Percentiles rank a stretch among this genome's conserved stretches.
These are phyloP conservation scores for Matsumyia berberina DNA, from an alignment of 2,888 invertebrate genomes.

Conservation along the genomic window DNA sequence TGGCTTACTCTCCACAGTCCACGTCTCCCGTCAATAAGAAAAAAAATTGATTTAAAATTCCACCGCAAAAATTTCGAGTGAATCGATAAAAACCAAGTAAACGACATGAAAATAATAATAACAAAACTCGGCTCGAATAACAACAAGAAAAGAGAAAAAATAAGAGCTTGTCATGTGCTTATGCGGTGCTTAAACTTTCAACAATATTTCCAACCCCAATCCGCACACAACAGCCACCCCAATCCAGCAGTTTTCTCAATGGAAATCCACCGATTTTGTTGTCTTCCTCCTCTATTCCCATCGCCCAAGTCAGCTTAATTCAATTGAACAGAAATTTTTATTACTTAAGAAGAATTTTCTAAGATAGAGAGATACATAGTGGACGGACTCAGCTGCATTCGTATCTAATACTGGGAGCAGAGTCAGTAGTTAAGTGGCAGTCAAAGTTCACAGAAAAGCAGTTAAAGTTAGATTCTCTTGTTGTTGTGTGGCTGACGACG, in stretches of 20 bases:
- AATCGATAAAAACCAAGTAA: constrained; percentile 65
- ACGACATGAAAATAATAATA: constrained; percentile 52
- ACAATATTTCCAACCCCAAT: constrained; percentile 67
- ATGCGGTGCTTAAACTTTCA: constrained; percentile 73
- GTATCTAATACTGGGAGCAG: constrained; percentile 45
- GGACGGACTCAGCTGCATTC: constrained; percentile 6
- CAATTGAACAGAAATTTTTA: constrained; percentile 76
- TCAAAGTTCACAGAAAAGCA: constrained; percentile 58
- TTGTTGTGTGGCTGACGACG: no score
- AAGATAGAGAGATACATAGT: constrained; percentile 34
- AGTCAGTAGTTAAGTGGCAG: constrained; percentile 60
- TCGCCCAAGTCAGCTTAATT: constrained; percentile 61
- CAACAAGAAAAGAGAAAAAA: constrained; percentile 23
- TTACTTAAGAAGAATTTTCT: constrained; percentile 62
- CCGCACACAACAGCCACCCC: constrained; percentile 56
- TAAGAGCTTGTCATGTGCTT: constrained; percentile 61
- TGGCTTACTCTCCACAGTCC: background rate
- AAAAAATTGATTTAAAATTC: constrained; percentile 52
- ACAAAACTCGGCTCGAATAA: constrained; percentile 34
- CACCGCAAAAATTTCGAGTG: constrained; percentile 41
- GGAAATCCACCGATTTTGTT: constrained; percentile 47
- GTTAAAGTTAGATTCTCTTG: constrained; percentile 63
- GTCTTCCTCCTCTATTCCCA: constrained; percentile 23
- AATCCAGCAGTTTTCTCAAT: constrained; percentile 42
- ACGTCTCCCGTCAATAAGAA: constrained; percentile 17